Percentiles rank a stretch among this genome's conserved stretches.
phyloP scores from a whole-genome alignment of 2,113 vertebrate species.

The Chaenocephalus aceratus region DNA sequence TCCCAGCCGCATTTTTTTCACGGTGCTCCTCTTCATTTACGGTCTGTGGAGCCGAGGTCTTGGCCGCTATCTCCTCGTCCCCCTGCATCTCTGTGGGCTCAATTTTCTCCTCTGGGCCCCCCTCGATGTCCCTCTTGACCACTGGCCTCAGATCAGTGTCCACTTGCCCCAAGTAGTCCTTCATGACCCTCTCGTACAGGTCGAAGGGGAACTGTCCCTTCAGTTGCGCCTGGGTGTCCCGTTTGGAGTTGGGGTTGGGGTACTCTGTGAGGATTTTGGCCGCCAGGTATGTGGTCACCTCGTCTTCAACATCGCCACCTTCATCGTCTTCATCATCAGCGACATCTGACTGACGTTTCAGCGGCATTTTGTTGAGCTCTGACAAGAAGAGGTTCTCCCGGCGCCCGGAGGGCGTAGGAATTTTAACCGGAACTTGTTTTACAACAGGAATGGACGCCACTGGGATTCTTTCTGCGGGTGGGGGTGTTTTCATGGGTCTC shows the following conservation, averaged over 20 bases:
- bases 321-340: conserved; percentile 70
- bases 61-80: conserved; percentile 80
- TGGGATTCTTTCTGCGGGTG: conserved; percentile 81
- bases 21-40: conserved; percentile 84
- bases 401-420: conserved; percentile 79
- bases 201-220: conserved; percentile 88
- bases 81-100: conserved; percentile 65
- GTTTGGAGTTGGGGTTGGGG: conserved; percentile 87
- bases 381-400: conserved; percentile 85
- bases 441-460: conserved; percentile 74
- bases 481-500: conserved; percentile 85
- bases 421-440: conserved; percentile 61
- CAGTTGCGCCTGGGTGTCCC: conserved; percentile 78
- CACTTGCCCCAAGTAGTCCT: conserved; percentile 87
- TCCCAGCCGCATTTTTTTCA: conserved; percentile 90
- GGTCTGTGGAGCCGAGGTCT: conserved; percentile 90
- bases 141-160: conserved; percentile 80
- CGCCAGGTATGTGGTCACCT: conserved; percentile 91
- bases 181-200: conserved; percentile 88
- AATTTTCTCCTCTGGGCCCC: conserved; percentile 47
- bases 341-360: conserved; percentile 81
- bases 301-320: conserved; percentile 89
- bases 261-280: conserved; percentile 93
- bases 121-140: conserved; percentile 84
- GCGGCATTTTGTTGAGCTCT: conserved; percentile 86